Percentiles rank a stretch among this genome's conserved stretches.
phyloP scores from a whole-genome alignment of 2,113 vertebrate genomes.

The Aleadryas rufinucha region DNA sequence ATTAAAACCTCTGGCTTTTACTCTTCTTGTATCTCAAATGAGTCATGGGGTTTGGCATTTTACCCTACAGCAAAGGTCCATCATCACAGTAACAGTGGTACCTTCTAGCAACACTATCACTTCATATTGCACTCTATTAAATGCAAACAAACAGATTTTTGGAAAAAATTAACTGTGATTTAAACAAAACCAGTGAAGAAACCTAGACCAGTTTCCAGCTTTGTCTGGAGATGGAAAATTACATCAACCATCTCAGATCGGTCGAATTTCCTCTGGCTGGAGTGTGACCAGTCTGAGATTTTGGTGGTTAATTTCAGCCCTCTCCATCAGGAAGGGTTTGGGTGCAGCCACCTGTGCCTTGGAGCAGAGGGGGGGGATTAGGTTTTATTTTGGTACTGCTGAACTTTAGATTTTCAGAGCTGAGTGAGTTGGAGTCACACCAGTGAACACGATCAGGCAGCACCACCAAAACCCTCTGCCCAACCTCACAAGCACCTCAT shows the following conservation, averaged over 20 bases:
- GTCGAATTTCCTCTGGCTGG: not conserved
- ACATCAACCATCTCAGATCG: accelerated
- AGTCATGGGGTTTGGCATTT: not conserved
- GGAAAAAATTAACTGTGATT: not conserved
- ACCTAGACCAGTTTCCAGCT: not conserved
- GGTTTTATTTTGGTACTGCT: not conserved
- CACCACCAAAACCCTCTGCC: not conserved
- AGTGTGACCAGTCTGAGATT: not conserved
- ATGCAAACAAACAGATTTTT: not conserved
- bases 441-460: not conserved
- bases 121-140: not conserved
- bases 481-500: not conserved
- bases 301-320: not conserved
- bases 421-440: not conserved
- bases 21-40: not conserved
- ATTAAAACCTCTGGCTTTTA: not conserved
- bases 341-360: not conserved
- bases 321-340: not conserved
- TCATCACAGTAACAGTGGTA: not conserved
- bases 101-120: not conserved
- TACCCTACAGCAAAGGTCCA: not conserved
- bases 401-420: not conserved
- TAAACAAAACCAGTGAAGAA: not conserved
- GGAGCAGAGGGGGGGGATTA: not conserved
- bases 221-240: not conserved